Evolutionary conservation across 1,140 invertebrate species (phyloP), one percentile per base, ranked within the genome.

Genomic region (Idris sp.): DNA sequence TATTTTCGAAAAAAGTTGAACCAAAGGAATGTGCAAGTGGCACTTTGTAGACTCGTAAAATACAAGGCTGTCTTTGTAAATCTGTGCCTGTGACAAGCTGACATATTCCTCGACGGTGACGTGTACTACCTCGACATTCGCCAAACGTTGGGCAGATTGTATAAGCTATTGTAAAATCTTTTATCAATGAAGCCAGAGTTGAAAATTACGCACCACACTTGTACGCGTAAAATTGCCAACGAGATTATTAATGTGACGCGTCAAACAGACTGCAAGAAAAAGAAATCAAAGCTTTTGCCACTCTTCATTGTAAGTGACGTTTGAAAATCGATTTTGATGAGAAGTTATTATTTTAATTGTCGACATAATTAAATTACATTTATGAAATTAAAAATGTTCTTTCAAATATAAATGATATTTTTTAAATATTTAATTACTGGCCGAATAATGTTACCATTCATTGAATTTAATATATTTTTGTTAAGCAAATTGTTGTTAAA

Each of bases 11-110:
- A 61, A 48, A 72, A 41, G 28, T 85, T 80, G 79, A 77, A 83
- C 81, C 82, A 83, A 84, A 81, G 68, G 76, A 56, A n/a, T n/a
- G n/a, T n/a, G n/a, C 38, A 40, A 74, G 81, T 80, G 81, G 82
- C 82, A 85, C 83, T 86, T 86, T 84, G 85, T 78, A 81, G 82
- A 74, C 72, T 85, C 85, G 83, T 86, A 85, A 86, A 86, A 85
- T 79, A 85, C 72, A 83, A 22, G 19, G 77, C 41, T 80, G 79
- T 79, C 78, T 80, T 81, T 82, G 83, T 86, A 86, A 85, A 86
- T 86, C 84, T 80, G 83, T 79, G 78, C 80, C 54, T 82, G 80
- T 80, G 84, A 79, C 82, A 80, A 76, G 58, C 78, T 81, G 83
- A 84, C 83, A 81, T 79, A 84, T 84, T 78, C 80, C 78, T 74